Evolutionary conservation across 2,113 vertebrate species (phyloP), one percentile per base, ranked within the genome.

Genomic region (Eidolon helvum): DNA sequence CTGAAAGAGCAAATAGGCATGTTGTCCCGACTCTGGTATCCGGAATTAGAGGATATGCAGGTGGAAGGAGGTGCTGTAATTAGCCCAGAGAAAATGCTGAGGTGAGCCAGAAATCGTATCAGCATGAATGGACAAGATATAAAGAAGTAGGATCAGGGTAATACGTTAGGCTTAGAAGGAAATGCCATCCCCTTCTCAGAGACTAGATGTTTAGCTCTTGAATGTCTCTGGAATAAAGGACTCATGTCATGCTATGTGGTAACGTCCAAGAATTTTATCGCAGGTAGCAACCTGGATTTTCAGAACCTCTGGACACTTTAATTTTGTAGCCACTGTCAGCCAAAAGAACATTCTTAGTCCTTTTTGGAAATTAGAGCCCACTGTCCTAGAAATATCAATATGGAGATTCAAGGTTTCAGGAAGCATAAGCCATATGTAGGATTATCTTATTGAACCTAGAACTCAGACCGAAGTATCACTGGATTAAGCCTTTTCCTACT

Each of bases 211-310:
- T 91, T 68, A 65, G 57, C 71, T 95, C 89, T 77, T 71, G 30
- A 86, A 43, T 95, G 16, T 68, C 26, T 92, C 30, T 84, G 53
- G 45, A 96, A 21, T 66, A 88, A 93, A 94, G 26, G 16, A 45
- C 45, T 78, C 19, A 18, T 74, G 30, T 92, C 66, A 65, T 96
- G 50, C 33, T 48, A 61, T 45, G 18, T 79, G 68, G 53, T 92
- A 15, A 69, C 30, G 55, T 43, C 21, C 65, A 45, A 57, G 24
- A 80, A 48, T 88, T 93, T 84, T 87, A 90, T 45, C 12, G 10
- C 50, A 61, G 69, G 40, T 66, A 78, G 50, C 30, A 91, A 55
- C 10, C 66, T 94, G 55, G 6, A 30, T 87, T 92, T 87, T 90
- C 55, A 93, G 43, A 93, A 82, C 21, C 19, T 11, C 50, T 57